A percentile compares a stretch with the other conserved stretches of the same genome.
These are phyloP conservation scores for Nothura maculosa DNA, from an alignment of 2,797 vertebrate species.

Conservation along the genomic window DNA sequence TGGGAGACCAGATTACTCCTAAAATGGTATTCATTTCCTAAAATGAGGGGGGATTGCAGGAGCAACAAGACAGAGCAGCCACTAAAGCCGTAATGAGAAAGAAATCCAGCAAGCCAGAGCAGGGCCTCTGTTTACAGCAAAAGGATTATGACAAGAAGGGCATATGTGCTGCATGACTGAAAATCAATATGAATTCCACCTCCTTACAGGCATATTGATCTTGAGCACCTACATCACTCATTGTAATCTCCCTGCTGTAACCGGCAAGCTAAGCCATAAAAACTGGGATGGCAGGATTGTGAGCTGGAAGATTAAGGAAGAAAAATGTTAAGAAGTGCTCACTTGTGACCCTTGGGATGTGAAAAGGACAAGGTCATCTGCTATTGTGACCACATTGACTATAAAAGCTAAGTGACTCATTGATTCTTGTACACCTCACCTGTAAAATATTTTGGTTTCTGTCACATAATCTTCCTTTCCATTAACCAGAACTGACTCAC, in stretches of 20 bases:
- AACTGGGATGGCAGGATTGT: not conserved
- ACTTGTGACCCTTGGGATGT: not conserved
- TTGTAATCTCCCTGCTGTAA: not conserved
- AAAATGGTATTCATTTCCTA: not conserved
- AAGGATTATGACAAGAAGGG: constrained; percentile 10
- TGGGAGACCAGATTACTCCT: not conserved
- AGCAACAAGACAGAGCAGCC: not conserved
- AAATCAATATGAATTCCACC: constrained; percentile 36
- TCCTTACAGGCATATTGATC: constrained; percentile 49
- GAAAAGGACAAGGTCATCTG: constrained; percentile 29
- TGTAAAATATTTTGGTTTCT: constrained; percentile 41
- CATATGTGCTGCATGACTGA: constrained; percentile 26
- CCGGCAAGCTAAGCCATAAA: constrained; percentile 16
- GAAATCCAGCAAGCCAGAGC: not conserved
- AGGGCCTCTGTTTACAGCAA: not conserved
- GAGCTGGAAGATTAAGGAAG: not conserved
- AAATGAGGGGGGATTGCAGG: not conserved
- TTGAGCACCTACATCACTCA: not conserved
- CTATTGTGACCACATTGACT: not conserved
- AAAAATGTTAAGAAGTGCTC: not conserved
- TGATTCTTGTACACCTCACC: not conserved
- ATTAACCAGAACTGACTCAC: constrained; percentile 8
- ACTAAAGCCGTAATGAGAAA: not conserved
- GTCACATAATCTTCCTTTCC: constrained; percentile 25
- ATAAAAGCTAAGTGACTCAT: constrained; percentile 9